Percentiles rank a stretch among this genome's conserved stretches.
phyloP scores from a whole-genome alignment of 2,888 invertebrate genomes.

The Drosophila buzzatii region DNA sequence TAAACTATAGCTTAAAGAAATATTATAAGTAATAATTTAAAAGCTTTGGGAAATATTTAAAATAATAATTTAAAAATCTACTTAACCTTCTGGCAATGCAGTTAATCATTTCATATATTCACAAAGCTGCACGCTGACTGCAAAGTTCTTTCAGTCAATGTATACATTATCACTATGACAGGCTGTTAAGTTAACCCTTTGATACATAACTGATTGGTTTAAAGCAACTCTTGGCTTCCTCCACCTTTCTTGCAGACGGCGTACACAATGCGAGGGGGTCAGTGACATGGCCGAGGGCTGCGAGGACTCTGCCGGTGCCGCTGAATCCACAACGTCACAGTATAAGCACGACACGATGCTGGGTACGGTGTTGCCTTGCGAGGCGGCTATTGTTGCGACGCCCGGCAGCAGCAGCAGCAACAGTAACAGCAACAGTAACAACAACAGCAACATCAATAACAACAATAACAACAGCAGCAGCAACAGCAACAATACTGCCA shows the following conservation, averaged over 20 bases:
- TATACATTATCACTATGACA: not conserved
- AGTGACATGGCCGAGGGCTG: slow-evolving; percentile 92
- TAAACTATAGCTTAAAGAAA: not conserved
- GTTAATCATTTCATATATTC: not conserved
- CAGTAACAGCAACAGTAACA: slow-evolving; percentile 56
- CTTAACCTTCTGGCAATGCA: not conserved
- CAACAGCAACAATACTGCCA: slow-evolving; percentile 41
- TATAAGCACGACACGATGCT: slow-evolving; percentile 82
- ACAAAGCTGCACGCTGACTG: not conserved
- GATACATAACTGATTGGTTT: slow-evolving; percentile 3
- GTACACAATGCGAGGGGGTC: slow-evolving; percentile 83
- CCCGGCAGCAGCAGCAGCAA: slow-evolving; percentile 68
- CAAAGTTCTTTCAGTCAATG: not conserved
- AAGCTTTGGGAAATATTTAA: no score
- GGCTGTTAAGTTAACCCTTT: not conserved
- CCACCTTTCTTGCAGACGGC: slow-evolving; percentile 86
- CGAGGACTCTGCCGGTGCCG: slow-evolving; percentile 85
- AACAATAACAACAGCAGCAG: slow-evolving; percentile 31
- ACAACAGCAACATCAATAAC: slow-evolving; percentile 32
- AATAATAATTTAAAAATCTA: no score
- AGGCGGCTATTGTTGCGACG: slow-evolving; percentile 85
- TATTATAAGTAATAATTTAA: no score
- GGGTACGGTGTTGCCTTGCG: slow-evolving; percentile 85
- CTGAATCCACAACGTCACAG: slow-evolving; percentile 69
- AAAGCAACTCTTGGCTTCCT: not conserved